phyloP scores from a whole-genome alignment of 2,797 vertebrate species.

The Podarcis lilfordi region DNA sequence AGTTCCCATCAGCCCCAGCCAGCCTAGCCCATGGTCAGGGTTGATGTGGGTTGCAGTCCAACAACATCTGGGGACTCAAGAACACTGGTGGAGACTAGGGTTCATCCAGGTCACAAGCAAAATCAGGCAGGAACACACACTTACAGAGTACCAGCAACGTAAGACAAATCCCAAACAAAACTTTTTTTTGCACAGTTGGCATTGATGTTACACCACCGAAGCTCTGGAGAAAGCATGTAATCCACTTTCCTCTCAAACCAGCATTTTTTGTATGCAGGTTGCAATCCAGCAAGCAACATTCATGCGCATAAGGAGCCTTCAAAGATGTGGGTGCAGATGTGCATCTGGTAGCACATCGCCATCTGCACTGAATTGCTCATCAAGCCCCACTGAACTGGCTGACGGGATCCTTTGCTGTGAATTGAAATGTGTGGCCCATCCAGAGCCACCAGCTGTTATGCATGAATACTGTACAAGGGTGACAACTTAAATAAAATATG shows the following conservation, averaged over 20 bases:
- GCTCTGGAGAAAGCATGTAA: background rate
- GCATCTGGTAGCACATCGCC: background rate
- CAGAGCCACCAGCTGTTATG: background rate
- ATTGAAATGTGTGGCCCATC: background rate
- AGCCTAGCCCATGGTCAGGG: too few species aligned
- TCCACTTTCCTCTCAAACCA: background rate
- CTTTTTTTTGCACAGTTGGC: background rate
- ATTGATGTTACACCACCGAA: background rate
- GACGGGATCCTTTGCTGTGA: background rate
- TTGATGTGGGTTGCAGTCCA: too few species aligned
- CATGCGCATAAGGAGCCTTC: background rate
- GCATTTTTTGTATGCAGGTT: background rate
- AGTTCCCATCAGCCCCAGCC: too few species aligned
- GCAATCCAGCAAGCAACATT: background rate
- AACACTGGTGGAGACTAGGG: background rate
- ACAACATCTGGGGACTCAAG: too few species aligned
- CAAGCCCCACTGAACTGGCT: background rate
- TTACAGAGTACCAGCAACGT: background rate
- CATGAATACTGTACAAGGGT: background rate
- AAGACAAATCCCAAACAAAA: background rate
- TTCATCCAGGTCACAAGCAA: background rate
- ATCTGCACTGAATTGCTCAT: background rate
- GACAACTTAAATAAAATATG: too few species aligned
- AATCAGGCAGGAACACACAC: background rate
- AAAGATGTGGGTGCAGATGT: background rate